Conservation (phyloP, 2,888 invertebrate genomes). For the Tiliacea citrago region DNA sequence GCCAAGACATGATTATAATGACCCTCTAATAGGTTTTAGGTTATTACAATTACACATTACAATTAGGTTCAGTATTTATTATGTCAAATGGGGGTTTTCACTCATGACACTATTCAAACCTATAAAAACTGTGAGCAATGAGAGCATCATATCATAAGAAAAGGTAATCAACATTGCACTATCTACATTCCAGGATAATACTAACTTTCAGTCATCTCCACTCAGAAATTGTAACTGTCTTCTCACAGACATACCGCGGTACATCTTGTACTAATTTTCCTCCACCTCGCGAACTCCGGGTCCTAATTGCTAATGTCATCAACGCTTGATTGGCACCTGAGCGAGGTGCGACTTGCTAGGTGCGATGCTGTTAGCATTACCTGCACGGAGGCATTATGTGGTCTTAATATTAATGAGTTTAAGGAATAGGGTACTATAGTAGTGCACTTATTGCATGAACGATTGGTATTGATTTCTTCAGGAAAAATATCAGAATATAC, state of each 20-base stretch:
- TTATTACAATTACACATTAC: too few relatives aligned
- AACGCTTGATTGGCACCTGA: slow-evolving; percentile 49
- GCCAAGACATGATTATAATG: too few relatives aligned
- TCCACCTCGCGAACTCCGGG: slow-evolving; percentile 15
- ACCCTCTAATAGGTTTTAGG: too few relatives aligned
- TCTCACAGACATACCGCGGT: slow-evolving; percentile 4
- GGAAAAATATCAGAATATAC: background rate
- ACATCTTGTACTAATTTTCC: slow-evolving; percentile 31
- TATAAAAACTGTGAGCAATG: background rate
- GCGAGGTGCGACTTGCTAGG: slow-evolving; percentile 8
- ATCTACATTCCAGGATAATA: background rate
- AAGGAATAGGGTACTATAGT: background rate
- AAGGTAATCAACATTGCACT: background rate
- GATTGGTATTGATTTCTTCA: background rate
- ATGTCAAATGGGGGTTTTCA: too few relatives aligned
- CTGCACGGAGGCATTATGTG: slow-evolving; percentile 1
- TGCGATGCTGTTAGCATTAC: slow-evolving; percentile 8
- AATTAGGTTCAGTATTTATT: too few relatives aligned
- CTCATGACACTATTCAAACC: background rate
- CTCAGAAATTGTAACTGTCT: background rate
- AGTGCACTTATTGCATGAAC: background rate
- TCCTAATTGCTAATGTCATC: slow-evolving; percentile 41
- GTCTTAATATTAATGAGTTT: background rate
- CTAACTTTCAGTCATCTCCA: background rate
- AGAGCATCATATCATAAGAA: background rate